These are phyloP conservation scores for Byasa hedistus DNA, from an alignment of 2,888 invertebrate species.

Conservation along the genomic window DNA sequence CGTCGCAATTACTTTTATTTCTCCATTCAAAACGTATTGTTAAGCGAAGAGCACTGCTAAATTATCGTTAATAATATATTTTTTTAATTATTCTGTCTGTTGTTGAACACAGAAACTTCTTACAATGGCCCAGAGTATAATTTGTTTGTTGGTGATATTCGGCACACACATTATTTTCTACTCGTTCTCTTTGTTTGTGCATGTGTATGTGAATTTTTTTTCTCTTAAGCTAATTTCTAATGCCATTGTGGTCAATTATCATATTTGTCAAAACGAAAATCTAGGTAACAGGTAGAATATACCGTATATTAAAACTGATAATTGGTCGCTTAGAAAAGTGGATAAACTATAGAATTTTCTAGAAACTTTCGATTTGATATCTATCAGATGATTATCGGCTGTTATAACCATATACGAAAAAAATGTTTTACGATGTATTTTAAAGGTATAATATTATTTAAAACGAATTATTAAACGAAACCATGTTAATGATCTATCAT, in stretches of 20 bases:
- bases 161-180: slow-evolving; percentile 14
- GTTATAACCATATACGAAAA: background rate
- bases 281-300: too few relatives aligned
- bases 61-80: slow-evolving; percentile 18
- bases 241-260: slow-evolving; percentile 11
- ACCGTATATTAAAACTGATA: background rate
- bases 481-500: background rate
- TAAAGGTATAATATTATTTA: background rate
- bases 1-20: slow-evolving; percentile 15
- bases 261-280: background rate
- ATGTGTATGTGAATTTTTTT: slow-evolving; percentile 18
- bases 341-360: background rate
- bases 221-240: slow-evolving; percentile 14
- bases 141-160: slow-evolving; percentile 20
- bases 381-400: background rate
- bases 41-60: slow-evolving; percentile 1
- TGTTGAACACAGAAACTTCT: slow-evolving; percentile 5
- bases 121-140: slow-evolving; percentile 17
- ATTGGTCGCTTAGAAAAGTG: background rate
- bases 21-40: slow-evolving; percentile 17
- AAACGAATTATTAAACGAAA: background rate
- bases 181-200: slow-evolving; percentile 9
- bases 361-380: background rate
- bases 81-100: slow-evolving; percentile 21
- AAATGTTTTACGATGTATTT: background rate